Evolutionary conservation across 1,140 invertebrate genomes (phyloP), one percentile per base, ranked within the genome.

Genomic region (Apis laboriosa): DNA sequence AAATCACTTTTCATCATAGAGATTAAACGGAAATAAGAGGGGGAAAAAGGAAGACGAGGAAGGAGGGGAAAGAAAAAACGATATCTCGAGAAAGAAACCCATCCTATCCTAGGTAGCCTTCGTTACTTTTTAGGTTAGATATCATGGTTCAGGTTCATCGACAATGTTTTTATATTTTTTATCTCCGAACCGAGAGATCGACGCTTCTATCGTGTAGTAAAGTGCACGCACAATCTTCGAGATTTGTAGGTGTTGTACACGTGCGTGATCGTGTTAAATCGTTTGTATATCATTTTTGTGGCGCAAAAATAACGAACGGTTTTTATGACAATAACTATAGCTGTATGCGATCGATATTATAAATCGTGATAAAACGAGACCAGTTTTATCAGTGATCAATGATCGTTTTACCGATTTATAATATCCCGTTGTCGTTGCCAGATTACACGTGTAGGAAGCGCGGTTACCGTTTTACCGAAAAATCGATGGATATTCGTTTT

Each of bases 321-420:
- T 89, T 90, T 86, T 90, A 88, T 85, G 89, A 90, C 89, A 89
- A 89, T 89, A 89, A 89, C 73, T 77, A 60, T 89, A 86, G 78
- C 43, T 83, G 73, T 73, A 73, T 84, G 76, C 78, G 73, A 71
- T 15, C 53, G 56, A 70, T 49, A 77, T 53, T 9, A 58, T 63
- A 34, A 55, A 75, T 71, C 77, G 71, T 60, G 83, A 73, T 81
- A 24, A 51, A 24, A 63, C 7, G 21, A 0, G 34, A 43, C 5
- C 34, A 43, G 34, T 43, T 43, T 43, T 43, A 43, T 43, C 34
- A 5, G 5, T 43, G 34, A 43, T 43, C 34, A 43, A 43, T 7
- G 34, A 43, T 43, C 5, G 34, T 43, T 43, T 43, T 43, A 43
- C 5, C 34, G 34, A 43, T 43, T 43, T 43, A 43, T 43, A 43